Evolutionary conservation across 2,797 vertebrate genomes (phyloP), one percentile per base, ranked within the genome.

Genomic region (Sylvilagus floridanus): DNA sequence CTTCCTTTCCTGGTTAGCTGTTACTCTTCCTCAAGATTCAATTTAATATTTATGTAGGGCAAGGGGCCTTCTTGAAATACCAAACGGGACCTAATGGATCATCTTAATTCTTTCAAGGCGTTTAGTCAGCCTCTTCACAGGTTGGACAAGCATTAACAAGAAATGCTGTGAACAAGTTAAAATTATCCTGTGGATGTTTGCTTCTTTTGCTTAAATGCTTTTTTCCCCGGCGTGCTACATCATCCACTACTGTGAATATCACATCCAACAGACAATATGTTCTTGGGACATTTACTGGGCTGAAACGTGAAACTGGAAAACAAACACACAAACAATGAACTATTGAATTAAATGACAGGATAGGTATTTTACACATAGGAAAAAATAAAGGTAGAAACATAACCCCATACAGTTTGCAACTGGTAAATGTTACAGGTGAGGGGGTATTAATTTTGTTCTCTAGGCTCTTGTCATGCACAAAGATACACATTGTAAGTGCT

Each of bases 21-120:
- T 6, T 92, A 47, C 14, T 89, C 65, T 82, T 88, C 19, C 52
- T 88, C 79, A 85, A 76, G 42, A 85, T 69, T 57, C 4, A 82
- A 50, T 76, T 76, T 94, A 78, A 57, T 28, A 60, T 78, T 87
- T 73, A 65, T 73, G 8, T 79, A 84, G 69, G n/a, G 47, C 4
- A 62, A 42, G 91, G 13, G 88, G 28, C 3, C 52, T 76, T 89
- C 42, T 88, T n/a, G 81, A 63, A 89, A 63, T 76, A 30, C 28
- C 14, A 66, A 22, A 52, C 28, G 35, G 26, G 54, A 54, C 21
- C 47, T 50, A 47, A 47, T 68, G 42, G 50, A 50, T 68, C 42
- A 57, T 21, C 12, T 91, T 9, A 35, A 19, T 76, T 63, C 2
- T 7, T 94, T 37, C 21, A 63, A 78, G 60, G 21, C 26, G 54